Conservation (phyloP, 1,140 invertebrate species). For the Pentalonia nigronervosa region DNA sequence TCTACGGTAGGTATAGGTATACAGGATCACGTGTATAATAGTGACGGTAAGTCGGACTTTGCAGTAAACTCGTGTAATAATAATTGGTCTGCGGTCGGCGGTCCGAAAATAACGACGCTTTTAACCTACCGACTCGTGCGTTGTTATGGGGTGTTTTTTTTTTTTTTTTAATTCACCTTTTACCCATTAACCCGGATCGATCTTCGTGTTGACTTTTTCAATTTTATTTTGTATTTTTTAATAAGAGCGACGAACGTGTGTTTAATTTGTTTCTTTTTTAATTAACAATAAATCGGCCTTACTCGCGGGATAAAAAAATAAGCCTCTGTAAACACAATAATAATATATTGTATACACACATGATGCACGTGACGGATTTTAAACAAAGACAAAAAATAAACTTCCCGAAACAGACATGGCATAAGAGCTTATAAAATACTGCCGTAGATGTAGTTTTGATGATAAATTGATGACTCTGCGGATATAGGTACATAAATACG, state of each 20-base stretch:
- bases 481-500: not conserved
- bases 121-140: not conserved
- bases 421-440: not conserved
- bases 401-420: not conserved
- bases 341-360: not conserved
- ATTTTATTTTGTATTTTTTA: not conserved
- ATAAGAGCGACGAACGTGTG: not conserved
- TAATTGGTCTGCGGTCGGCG: constrained; percentile 6
- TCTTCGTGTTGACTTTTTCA: constrained; percentile 24
- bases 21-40: not conserved
- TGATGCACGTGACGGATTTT: not conserved
- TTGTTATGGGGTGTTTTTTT: not conserved
- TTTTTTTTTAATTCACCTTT: not conserved
- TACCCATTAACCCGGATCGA: not conserved
- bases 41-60: not conserved
- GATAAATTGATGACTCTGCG: not conserved
- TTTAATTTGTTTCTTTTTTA: constrained; percentile 20
- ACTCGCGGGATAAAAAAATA: not conserved
- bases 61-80: not conserved
- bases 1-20: not conserved
- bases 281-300: constrained; percentile 30
- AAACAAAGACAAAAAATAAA: constrained; percentile 6
- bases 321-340: constrained; percentile 6
- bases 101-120: not conserved
- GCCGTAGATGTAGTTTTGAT: not conserved